phyloP scores from a whole-genome alignment of 1,140 invertebrate genomes.

The Coelopa frigida region DNA sequence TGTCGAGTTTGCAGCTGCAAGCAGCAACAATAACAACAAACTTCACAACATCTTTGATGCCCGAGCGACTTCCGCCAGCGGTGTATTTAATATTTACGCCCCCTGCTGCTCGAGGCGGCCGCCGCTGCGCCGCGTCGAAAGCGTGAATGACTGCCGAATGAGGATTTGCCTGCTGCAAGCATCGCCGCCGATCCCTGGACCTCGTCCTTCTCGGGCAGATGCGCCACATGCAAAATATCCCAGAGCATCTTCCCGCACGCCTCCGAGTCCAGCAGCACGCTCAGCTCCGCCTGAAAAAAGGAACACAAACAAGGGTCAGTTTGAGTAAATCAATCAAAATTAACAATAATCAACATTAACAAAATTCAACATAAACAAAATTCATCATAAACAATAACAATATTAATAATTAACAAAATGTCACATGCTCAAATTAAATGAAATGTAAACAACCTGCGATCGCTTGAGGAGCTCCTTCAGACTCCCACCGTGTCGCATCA shows the following conservation, averaged over 20 bases:
- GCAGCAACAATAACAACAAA: no score
- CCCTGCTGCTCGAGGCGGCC: not conserved
- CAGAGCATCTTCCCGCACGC: slow-evolving; percentile 54
- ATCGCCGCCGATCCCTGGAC: slow-evolving; percentile 27
- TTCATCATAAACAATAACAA: no score
- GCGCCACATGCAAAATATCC: slow-evolving; percentile 55
- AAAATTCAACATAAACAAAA: not conserved
- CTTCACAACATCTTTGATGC: no score
- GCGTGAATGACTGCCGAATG: slow-evolving; percentile 31
- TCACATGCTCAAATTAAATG: no score
- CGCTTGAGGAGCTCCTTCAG: slow-evolving; percentile 60
- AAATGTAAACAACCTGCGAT: no score
- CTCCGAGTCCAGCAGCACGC: slow-evolving; percentile 59
- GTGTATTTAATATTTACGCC: no score
- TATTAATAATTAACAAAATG: no score
- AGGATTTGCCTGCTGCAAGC: slow-evolving; percentile 29
- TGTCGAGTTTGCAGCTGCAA: no score
- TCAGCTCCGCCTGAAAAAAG: slow-evolving; percentile 54
- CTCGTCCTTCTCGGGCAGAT: slow-evolving; percentile 47
- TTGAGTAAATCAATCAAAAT: slow-evolving; percentile 14
- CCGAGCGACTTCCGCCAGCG: no score
- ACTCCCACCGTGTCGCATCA: slow-evolving; percentile 73
- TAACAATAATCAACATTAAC: not conserved
- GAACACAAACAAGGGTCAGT: not conserved
- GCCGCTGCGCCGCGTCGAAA: slow-evolving; percentile 32